Conservation (phyloP, 2,888 invertebrate genomes). For the Acrobeloides nanus region DNA sequence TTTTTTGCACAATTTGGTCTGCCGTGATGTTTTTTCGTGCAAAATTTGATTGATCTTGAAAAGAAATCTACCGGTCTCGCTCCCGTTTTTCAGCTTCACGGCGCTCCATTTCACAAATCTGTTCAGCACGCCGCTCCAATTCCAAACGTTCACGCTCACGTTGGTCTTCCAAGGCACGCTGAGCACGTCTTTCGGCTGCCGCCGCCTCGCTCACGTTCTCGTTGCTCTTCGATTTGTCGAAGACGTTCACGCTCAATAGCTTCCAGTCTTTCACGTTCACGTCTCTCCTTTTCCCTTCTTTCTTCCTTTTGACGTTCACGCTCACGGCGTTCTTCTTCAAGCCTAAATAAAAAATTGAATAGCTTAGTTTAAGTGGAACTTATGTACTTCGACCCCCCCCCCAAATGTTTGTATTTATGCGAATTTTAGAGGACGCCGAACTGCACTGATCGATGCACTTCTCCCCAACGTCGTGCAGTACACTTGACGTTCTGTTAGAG, state of each 20-base stretch:
- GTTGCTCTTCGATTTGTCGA: conserved; percentile 40
- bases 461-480: no score
- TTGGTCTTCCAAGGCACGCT: conserved; percentile 21
- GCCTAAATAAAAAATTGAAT: no score
- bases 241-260: conserved; percentile 36
- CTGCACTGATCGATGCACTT: no score
- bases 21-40: no score
- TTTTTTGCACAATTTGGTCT: no score
- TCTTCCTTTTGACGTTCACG: conserved; percentile 45
- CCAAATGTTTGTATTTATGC: no score
- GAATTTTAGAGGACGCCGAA: no score
- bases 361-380: no score
- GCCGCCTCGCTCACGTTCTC: conserved; percentile 37
- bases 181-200: conserved; percentile 24
- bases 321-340: conserved; percentile 33
- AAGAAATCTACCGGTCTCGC: conserved; percentile 35
- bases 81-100: conserved; percentile 41
- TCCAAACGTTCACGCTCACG: conserved; percentile 34
- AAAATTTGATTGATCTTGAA: no score
- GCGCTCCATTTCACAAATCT: conserved; percentile 34
- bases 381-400: no score
- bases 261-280: conserved; percentile 27
- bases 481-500: no score
- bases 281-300: conserved; percentile 36
- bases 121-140: conserved; percentile 34